Percentiles rank a stretch among this genome's conserved stretches.
phyloP scores from a whole-genome alignment of 2,113 vertebrate genomes.

The Puntigrus tetrazona region DNA sequence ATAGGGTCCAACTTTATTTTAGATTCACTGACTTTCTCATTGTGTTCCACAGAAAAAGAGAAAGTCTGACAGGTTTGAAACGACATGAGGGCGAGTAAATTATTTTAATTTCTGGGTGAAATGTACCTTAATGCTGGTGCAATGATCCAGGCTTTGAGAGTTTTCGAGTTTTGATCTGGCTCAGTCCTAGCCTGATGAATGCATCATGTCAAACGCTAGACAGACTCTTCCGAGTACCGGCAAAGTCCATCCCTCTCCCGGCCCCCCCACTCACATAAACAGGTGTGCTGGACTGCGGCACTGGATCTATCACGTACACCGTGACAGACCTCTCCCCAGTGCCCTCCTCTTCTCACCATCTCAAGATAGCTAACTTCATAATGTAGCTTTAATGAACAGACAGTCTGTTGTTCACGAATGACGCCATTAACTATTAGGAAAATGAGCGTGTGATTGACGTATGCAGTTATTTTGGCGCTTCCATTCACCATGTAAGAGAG shows the following conservation, averaged over 20 bases:
- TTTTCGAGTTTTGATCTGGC: constrained; percentile 3
- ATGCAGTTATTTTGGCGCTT: constrained; percentile 46
- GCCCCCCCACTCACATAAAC: constrained; percentile 39
- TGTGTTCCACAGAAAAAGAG: not conserved
- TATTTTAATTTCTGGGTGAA: not conserved
- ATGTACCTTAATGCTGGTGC: not conserved
- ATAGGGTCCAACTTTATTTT: not conserved
- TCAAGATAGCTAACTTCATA: constrained; percentile 50
- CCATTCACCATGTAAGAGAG: constrained; percentile 17
- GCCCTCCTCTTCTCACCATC: constrained; percentile 13
- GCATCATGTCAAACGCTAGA: constrained; percentile 15
- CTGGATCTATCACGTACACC: constrained; percentile 36
- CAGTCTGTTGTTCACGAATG: constrained; percentile 36
- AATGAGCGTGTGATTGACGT: constrained; percentile 48
- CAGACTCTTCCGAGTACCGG: constrained; percentile 30
- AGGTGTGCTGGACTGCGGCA: constrained; percentile 39
- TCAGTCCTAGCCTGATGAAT: constrained; percentile 22
- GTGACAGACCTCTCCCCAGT: constrained; percentile 22
- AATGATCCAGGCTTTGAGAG: not conserved
- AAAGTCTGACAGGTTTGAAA: not conserved
- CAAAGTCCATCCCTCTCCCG: constrained; percentile 37
- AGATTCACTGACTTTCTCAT: not conserved
- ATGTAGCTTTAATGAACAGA: constrained; percentile 51
- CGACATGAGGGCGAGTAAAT: not conserved
- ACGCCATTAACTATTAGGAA: constrained; percentile 37